Evolutionary conservation across 1,140 invertebrate genomes (phyloP), one percentile per base, ranked within the genome.

Genomic region (Drosophila aff.): DNA sequence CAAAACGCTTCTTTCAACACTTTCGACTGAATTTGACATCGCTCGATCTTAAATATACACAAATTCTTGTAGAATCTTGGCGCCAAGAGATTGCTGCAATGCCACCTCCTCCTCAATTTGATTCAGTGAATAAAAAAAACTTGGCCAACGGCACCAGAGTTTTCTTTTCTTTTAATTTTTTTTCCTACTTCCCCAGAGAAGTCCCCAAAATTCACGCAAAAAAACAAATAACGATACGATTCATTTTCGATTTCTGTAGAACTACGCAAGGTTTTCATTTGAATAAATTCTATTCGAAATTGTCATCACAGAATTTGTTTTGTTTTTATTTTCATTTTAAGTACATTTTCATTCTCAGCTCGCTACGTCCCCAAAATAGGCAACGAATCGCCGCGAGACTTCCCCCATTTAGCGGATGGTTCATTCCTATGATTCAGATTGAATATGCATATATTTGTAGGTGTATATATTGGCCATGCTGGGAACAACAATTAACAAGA

Each of bases 71-170:
- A 87, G 81, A 84, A 77, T 87, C 81, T 67, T 90, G 84, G 84
- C 84, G 84, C 84, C 84, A 76, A 89, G 46, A 60, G 59, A 84
- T 87, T 87, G 77, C 74, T 59, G 84, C 84, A 87, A 87, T 89
- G 60, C 28, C 60, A 59, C 49, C 52, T 23, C 36, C 44, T 36
- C 31, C 41, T 44, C 57, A 16, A 44, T 46, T 53, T 67, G 10
- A 66, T 67, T 67, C 46, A 69, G 28, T 3, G 16, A n/a, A 38
- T 21, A 28, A 28, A 3, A 23, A 23, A 33, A 26, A 26, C 59
- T 53, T 44, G 40, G 46, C 44, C n/a, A 46, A 28, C 15, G 28
- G 18, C 58, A 59, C 15, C n/a, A 46, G 49, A 62, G 21, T 58
- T 40, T 74, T 6, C 11, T 18, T 68, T 40, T 63, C 3, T 18